phyloP scores from a whole-genome alignment of 1,140 invertebrate genomes.

The Lepidurus couesii region DNA sequence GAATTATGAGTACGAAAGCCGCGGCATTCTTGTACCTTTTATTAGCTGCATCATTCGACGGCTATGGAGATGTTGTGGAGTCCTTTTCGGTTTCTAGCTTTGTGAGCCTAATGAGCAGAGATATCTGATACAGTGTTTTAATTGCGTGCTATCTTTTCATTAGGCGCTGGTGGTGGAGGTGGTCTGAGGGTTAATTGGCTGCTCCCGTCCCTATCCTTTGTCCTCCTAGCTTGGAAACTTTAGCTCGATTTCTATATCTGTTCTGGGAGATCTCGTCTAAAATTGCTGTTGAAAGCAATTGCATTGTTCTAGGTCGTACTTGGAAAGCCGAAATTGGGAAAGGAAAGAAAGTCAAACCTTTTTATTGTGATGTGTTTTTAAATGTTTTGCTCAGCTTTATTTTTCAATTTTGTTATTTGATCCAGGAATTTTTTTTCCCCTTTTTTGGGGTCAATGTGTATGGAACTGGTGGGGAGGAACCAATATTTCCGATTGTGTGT shows the following conservation, averaged over 20 bases:
- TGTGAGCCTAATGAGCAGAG: not conserved
- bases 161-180: conserved; percentile 7
- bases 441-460: not conserved
- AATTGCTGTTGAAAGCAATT: conserved; percentile 11
- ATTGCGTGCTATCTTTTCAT: conserved; percentile 16
- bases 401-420: not conserved
- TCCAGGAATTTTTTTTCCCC: not conserved
- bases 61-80: no score
- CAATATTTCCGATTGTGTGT: not conserved
- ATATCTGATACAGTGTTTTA: conserved; percentile 4
- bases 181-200: conserved; percentile 14
- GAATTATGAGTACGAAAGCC: no score
- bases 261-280: not conserved
- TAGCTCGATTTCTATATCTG: not conserved
- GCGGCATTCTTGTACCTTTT: no score
- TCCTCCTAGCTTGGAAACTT: not conserved
- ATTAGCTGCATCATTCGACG: no score
- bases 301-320: not conserved
- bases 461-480: conserved; percentile 2
- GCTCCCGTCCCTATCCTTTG: not conserved
- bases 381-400: not conserved
- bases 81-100: not conserved
- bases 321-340: not conserved
- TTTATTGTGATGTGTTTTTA: conserved; percentile 5
- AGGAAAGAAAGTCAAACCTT: not conserved